phyloP scores from a whole-genome alignment of 2,797 vertebrate genomes.

The Phataginus tricuspis region DNA sequence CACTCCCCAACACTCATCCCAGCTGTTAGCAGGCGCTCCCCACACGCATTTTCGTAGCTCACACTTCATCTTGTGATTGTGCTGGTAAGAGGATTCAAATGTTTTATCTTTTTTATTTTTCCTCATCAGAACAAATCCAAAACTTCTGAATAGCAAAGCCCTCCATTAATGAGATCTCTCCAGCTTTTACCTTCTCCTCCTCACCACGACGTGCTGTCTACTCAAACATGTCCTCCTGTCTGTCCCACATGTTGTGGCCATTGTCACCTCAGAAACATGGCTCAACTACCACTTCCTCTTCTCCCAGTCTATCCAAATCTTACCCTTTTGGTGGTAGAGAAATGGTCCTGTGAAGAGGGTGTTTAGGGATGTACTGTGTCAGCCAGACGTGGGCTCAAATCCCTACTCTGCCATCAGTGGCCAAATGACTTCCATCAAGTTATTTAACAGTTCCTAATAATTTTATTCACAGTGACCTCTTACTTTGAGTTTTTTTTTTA shows the following conservation, averaged over 20 bases:
- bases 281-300: background rate
- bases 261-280: background rate
- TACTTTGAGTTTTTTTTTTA: background rate
- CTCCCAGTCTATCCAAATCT: background rate
- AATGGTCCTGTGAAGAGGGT: no score
- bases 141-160: no score
- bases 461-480: background rate
- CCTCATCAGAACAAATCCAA: background rate
- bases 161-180: background rate
- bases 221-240: background rate
- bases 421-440: background rate
- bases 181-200: background rate
- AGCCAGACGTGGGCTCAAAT: background rate
- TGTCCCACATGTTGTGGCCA: background rate
- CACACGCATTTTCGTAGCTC: background rate
- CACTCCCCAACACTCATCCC: background rate
- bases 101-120: background rate
- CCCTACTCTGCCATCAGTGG: background rate
- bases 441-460: background rate
- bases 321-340: background rate
- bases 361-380: background rate
- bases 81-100: background rate
- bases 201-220: background rate
- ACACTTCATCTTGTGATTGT: background rate
- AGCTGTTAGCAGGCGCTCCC: background rate